These are phyloP conservation scores for Drosophila burlai DNA, from an alignment of 1,140 invertebrate genomes.

Conservation along the genomic window DNA sequence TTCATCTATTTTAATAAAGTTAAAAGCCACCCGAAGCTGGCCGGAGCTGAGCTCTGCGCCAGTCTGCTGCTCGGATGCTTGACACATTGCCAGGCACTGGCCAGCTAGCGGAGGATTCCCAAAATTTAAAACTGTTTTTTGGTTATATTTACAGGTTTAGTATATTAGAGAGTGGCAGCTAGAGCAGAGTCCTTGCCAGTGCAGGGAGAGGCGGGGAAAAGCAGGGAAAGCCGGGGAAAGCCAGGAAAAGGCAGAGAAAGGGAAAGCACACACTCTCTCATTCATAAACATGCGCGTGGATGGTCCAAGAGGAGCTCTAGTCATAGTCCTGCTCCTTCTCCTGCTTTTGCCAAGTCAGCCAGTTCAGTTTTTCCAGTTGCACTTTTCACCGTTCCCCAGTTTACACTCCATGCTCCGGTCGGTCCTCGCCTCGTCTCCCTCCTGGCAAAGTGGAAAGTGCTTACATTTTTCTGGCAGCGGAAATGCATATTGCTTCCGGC, in stretches of 20 bases:
- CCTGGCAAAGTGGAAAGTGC: conserved; percentile 67
- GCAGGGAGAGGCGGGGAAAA: background rate
- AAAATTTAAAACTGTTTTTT: conserved; percentile 59
- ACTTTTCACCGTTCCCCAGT: conserved; percentile 32
- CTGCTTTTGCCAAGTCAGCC: conserved; percentile 14
- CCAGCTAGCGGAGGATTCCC: conserved; percentile 23
- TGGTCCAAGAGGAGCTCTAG: conserved; percentile 19
- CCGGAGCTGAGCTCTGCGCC: conserved; percentile 19
- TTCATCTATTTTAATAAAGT: conserved; percentile 75
- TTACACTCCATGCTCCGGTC: conserved; percentile 8
- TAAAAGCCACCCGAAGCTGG: conserved; percentile 65
- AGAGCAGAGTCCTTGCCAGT: conserved; percentile 12
- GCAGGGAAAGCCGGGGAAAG: background rate
- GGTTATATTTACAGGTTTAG: conserved; percentile 43
- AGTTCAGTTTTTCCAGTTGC: conserved; percentile 47
- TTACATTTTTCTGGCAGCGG: conserved; percentile 78
- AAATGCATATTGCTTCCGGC: conserved; percentile 77
- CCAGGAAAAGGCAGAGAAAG: conserved; percentile 17
- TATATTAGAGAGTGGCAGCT: conserved; percentile 35
- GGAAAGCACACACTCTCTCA: conserved; percentile 35
- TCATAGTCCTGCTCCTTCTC: conserved; percentile 4
- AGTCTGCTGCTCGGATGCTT: conserved; percentile 32
- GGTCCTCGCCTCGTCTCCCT: background rate
- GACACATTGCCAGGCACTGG: conserved; percentile 53
- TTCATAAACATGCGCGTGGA: conserved; percentile 46